phyloP scores from a whole-genome alignment of 2,797 vertebrate species.

The Rhodeus uyekii region DNA sequence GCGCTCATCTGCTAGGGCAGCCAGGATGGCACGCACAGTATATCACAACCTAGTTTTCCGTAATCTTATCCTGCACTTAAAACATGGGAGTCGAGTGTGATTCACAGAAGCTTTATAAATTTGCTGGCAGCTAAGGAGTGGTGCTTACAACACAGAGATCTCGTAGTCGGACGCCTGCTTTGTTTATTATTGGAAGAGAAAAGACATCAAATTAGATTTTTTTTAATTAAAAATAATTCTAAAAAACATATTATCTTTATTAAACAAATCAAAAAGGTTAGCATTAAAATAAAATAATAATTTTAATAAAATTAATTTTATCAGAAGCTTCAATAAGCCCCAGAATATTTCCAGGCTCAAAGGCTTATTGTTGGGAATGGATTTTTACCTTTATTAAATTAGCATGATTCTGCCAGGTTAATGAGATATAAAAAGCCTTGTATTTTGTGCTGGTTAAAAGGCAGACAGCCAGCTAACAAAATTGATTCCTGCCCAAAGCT shows the following conservation, averaged over 20 bases:
- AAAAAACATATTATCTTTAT: neutral
- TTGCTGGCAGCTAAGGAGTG: conserved; percentile 9
- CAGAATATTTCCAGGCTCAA: conserved; percentile 34
- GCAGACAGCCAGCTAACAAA: conserved; percentile 21
- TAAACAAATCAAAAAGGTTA: neutral
- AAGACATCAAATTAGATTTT: neutral
- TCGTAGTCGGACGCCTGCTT: conserved; percentile 4
- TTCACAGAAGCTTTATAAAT: neutral
- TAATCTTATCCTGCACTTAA: conserved; percentile 7
- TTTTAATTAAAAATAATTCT: no score
- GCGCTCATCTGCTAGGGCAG: conserved; percentile 21
- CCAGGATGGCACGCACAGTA: conserved; percentile 18
- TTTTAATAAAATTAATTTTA: neutral
- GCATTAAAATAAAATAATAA: neutral
- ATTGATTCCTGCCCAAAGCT: conserved; percentile 26
- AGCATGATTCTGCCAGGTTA: conserved; percentile 20
- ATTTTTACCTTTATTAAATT: conserved; percentile 39
- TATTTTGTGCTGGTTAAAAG: conserved; percentile 16
- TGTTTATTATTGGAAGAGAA: conserved; percentile 8
- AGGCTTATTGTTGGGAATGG: conserved; percentile 29
- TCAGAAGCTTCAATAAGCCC: neutral
- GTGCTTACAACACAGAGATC: conserved; percentile 6
- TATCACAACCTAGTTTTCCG: conserved; percentile 31
- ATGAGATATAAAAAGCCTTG: conserved; percentile 34
- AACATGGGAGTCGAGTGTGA: neutral